Base-by-base conservation (phyloP, 2,797 vertebrate genomes). In the Serranus cabrilla region DNA sequence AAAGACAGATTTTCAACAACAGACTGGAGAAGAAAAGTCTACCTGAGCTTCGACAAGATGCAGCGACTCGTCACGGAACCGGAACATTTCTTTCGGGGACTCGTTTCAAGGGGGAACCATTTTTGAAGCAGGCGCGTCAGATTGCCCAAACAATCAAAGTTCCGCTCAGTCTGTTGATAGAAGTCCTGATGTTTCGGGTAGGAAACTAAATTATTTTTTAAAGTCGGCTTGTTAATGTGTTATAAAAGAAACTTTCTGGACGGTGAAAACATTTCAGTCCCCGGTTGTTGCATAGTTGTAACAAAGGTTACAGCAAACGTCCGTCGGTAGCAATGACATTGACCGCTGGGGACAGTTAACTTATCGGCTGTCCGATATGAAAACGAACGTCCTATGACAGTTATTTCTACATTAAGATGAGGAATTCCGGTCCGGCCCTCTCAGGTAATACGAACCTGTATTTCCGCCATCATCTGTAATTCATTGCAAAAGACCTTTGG, bases 91-190 rank as follows among this genome's bases (percentile, higher is more conserved):
- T 34, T 11, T 34, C 0, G 0, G 5, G 2, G 8, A 13, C 0
- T 9, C 55, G 89, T 91, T 91, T 90, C 87, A 5, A 11, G 20
- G 3, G 54, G 82, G 80, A 62, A 1, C n/a, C 20, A n/a, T 74
- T 85, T 60, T 4, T 0, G 12, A 17, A 25, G 67, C 8, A 0
- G 10, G 23, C 23, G 14, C 56, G 2, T 45, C 13, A 11, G 8
- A 43, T 1, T 40, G 3, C 25, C 12, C 0, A n/a, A 50, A 31
- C 50, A 58, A 14, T 2, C 14, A 14, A 20, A 66, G 7, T 65
- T 20, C 3, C 5, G n/a, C 31, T 4, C 14, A 18, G 16, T 25
- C 20, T 4, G 13, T 2, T 0, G 1, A 5, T 2, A 0, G 7
- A n/a, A 37, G 4, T 40, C 0, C 1, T 0, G 3, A 14, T 2